These are phyloP conservation scores for Pholis gunnellus DNA, from an alignment of 2,113 vertebrate genomes.

Conservation along the genomic window DNA sequence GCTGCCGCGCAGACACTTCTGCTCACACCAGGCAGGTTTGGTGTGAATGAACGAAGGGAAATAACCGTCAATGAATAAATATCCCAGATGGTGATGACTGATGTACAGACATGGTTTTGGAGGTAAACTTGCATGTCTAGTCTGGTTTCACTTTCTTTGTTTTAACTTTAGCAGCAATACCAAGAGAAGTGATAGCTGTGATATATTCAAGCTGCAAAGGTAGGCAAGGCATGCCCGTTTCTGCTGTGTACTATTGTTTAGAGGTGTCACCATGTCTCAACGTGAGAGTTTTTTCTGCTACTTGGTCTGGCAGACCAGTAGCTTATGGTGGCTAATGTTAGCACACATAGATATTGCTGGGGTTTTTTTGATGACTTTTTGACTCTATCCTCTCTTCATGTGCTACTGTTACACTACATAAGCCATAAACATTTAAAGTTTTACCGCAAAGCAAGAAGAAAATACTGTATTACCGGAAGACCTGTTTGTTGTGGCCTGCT, in stretches of 20 bases:
- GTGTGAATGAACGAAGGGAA: conserved; percentile 28
- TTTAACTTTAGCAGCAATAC: not conserved
- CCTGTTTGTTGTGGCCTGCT: not conserved
- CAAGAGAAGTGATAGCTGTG: not conserved
- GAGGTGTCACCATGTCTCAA: not conserved
- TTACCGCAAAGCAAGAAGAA: no score
- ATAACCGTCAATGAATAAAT: conserved; percentile 7
- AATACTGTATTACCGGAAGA: no score
- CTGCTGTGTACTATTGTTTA: not conserved
- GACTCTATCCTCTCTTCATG: not conserved
- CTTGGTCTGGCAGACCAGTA: not conserved
- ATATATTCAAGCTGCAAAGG: not conserved
- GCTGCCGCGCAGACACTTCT: not conserved
- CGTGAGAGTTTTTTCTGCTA: not conserved
- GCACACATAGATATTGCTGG: not conserved
- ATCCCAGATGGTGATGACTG: not conserved
- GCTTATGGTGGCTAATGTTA: not conserved
- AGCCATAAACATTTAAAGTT: no score
- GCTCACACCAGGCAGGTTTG: conserved; percentile 7
- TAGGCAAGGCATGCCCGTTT: not conserved
- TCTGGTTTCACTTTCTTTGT: not conserved
- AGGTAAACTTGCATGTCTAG: not conserved
- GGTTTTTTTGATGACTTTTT: not conserved
- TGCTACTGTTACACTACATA: not conserved
- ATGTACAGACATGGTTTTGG: not conserved